These are phyloP conservation scores for Alosa alosa DNA, from an alignment of 2,113 vertebrate species.

Conservation along the genomic window DNA sequence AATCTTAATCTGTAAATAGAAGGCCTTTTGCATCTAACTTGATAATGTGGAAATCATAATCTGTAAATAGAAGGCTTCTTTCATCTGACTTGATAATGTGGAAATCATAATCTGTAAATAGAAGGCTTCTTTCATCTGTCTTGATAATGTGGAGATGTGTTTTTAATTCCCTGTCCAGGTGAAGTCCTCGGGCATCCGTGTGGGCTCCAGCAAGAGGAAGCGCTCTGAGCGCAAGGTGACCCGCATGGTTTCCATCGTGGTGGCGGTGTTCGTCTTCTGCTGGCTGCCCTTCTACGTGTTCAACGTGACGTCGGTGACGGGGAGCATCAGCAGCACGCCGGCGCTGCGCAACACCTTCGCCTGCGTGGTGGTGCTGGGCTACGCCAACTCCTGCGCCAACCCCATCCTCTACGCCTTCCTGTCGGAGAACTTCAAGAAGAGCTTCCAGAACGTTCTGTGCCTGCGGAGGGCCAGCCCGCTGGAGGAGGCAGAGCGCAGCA, in stretches of 20 bases:
- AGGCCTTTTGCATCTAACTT: too few relatives aligned
- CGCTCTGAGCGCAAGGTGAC: slow-evolving; percentile 8
- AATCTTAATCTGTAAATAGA: too few relatives aligned
- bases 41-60: too few relatives aligned
- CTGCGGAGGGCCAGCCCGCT: neutral
- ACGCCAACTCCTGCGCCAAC: slow-evolving; percentile 65
- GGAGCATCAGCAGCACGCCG: slow-evolving; percentile 57
- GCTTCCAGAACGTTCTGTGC: slow-evolving; percentile 49
- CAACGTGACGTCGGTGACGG: slow-evolving; percentile 62
- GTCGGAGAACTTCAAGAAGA: slow-evolving; percentile 63
- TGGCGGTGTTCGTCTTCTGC: slow-evolving; percentile 59
- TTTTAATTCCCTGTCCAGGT: neutral
- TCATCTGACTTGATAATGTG: too few relatives aligned
- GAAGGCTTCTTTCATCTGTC: too few relatives aligned
- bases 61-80: too few relatives aligned
- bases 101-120: too few relatives aligned
- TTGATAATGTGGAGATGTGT: neutral
- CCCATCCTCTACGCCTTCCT: slow-evolving; percentile 65
- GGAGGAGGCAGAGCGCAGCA: neutral
- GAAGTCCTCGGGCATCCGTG: neutral
- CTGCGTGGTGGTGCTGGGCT: slow-evolving; percentile 54
- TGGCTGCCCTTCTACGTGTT: slow-evolving; percentile 67
- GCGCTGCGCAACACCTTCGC: slow-evolving; percentile 64
- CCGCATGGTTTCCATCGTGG: slow-evolving; percentile 34
- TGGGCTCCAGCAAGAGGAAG: slow-evolving; percentile 2